Base-by-base conservation (phyloP, 2,888 invertebrate genomes). In the Mimachlamys varia region DNA sequence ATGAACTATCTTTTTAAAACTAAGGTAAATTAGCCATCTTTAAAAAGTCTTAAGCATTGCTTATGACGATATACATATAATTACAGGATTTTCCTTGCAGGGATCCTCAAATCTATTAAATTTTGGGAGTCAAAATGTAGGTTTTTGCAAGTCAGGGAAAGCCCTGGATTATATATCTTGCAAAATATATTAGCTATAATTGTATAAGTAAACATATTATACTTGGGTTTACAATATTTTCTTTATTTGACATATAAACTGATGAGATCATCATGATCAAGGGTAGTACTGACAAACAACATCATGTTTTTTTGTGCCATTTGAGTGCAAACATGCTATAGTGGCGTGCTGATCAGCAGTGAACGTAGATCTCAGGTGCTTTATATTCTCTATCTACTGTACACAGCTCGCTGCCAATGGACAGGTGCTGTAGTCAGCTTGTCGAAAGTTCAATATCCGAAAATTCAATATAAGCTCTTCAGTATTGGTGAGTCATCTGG, bases 381-480 rank as follows among this genome's bases (percentile, higher is more conserved):
- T 76, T 58, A 58, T 58, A 58, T 17, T 76, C 76, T 76, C 76
- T 76, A 62, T 62, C 62, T 62, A 27, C 76, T 33, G 7, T 33
- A 76, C 76, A 76, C 76, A 12, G 33, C 76, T 76, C 12, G 22
- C 76, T 33, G 76, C 33, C 33, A 33, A 27, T 76, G 76, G 76
- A 76, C 76, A 76, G 76, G 76, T 76, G 76, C 76, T 33, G 76
- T 76, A 76, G 76, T 76, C 76, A 76, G 76, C 76, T 76, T 76
- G 76, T 76, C 76, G 76, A 76, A 76, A 76, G 76, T 76, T 76
- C 76, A 76, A 76, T 76, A 76, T 76, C 76, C 76, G n/a, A 76
- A 76, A 76, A 76, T 76, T 76, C 76, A 76, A 76, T 76, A 76
- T 76, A 76, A 19, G 76, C 76, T 76, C 76, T 76, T 76, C 76